phyloP scores from a whole-genome alignment of 2,797 vertebrate species.

The Borostomias antarcticus region DNA sequence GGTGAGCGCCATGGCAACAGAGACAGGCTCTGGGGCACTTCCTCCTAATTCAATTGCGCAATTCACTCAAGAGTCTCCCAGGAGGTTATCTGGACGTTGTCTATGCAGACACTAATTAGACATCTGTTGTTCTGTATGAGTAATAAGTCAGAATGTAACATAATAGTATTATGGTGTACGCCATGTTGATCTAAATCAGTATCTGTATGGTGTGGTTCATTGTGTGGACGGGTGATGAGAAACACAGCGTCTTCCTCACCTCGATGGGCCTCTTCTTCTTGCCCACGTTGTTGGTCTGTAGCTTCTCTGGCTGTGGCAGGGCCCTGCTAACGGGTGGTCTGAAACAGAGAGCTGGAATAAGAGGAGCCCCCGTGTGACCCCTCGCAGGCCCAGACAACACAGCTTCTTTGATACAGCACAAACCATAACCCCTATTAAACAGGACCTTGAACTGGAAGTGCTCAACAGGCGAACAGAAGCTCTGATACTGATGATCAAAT shows the following conservation, averaged over 20 bases:
- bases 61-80: conserved; percentile 43
- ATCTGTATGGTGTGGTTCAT: background rate
- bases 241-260: background rate
- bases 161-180: too few species aligned
- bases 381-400: conserved; percentile 48
- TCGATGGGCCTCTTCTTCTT: conserved; percentile 98
- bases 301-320: conserved; percentile 94
- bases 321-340: conserved; percentile 98
- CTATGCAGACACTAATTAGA: too few species aligned
- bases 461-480: background rate
- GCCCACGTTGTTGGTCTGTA: conserved; percentile 97
- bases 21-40: conserved; percentile 22
- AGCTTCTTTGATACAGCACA: background rate
- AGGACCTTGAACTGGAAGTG: background rate
- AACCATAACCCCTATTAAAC: too few species aligned
- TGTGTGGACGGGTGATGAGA: background rate
- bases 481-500: background rate
- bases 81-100: conserved; percentile 40
- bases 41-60: conserved; percentile 40
- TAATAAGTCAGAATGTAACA: too few species aligned
- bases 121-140: too few species aligned
- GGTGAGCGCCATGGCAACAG: conserved; percentile 65
- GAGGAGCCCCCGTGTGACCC: conserved; percentile 59
- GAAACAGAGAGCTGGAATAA: conserved; percentile 82
- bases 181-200: background rate